Percentiles rank a stretch among this genome's conserved stretches.
Evolutionary conservation across 1,140 invertebrate species (phyloP).

Genomic region (Trichogramma pretiosum): DNA sequence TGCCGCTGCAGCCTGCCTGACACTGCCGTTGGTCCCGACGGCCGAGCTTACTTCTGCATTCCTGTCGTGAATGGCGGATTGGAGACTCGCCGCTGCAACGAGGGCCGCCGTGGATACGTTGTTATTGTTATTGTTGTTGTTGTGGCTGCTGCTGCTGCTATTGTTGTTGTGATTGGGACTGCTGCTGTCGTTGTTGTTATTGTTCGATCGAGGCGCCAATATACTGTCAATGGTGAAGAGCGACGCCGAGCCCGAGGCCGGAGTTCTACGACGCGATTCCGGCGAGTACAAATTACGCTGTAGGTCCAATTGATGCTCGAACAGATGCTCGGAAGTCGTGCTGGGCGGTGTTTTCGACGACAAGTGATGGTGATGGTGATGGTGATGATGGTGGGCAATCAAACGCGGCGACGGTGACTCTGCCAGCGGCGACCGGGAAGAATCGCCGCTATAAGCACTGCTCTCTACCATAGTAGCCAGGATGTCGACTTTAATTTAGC

Average conservation of each 20-base stretch:
- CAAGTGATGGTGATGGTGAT: constrained; percentile 16
- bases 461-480: constrained; percentile 39
- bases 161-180: constrained; percentile 55
- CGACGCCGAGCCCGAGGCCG: constrained; percentile 46
- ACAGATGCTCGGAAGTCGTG: neutral
- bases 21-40: constrained; percentile 41
- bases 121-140: no score
- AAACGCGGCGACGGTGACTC: constrained; percentile 34
- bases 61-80: no score
- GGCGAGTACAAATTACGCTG: no score
- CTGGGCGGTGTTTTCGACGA: neutral
- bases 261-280: neutral
- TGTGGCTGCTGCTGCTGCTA: constrained; percentile 47
- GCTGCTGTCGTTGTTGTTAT: neutral
- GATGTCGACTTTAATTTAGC: neutral
- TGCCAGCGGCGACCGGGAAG: constrained; percentile 40
- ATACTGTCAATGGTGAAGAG: constrained; percentile 76
- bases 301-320: no score
- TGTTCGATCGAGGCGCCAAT: constrained; percentile 51
- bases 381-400: constrained; percentile 20
- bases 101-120: no score
- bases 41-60: no score
- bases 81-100: no score
- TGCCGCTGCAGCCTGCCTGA: constrained; percentile 69
- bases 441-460: constrained; percentile 36